These are phyloP conservation scores for Anguilla megastoma DNA, from an alignment of 2,797 vertebrate species.

Conservation along the genomic window DNA sequence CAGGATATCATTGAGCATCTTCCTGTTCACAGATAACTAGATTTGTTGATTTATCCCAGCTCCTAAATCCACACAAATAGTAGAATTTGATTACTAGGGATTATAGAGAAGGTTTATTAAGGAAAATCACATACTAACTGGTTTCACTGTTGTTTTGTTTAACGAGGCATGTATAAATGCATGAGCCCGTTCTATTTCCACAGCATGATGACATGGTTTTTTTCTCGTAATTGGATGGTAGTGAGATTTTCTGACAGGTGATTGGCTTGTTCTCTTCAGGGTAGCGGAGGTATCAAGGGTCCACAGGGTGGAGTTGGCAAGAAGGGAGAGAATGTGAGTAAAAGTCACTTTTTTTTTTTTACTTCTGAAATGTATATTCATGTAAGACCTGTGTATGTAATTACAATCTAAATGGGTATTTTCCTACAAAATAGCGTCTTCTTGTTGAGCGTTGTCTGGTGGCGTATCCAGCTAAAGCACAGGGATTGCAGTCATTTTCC, in stretches of 20 bases:
- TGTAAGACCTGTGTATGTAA: background rate
- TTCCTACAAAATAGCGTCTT: background rate
- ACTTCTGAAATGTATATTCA: background rate
- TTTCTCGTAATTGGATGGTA: background rate
- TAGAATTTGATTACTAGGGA: background rate
- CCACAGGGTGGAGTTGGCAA: slow-evolving; percentile 86
- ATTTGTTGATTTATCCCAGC: background rate
- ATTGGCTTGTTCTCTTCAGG: slow-evolving; percentile 70
- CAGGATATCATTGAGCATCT: background rate
- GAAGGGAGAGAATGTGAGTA: slow-evolving; percentile 89
- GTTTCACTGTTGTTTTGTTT: no score
- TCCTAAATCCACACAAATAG: background rate
- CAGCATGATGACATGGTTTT: background rate
- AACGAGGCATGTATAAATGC: background rate
- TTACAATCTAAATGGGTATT: background rate
- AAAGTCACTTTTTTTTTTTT: slow-evolving; percentile 1
- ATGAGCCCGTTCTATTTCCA: background rate
- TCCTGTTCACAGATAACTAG: background rate
- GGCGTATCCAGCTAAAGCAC: background rate
- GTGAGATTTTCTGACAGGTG: background rate
- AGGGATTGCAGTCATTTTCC: background rate
- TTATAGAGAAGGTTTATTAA: background rate
- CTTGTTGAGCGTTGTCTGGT: background rate
- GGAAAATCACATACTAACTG: background rate
- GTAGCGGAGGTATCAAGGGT: slow-evolving; percentile 82